Evolutionary conservation across 2,888 invertebrate genomes (phyloP), one percentile per base, ranked within the genome.

Genomic region (Galeruca laticollis): DNA sequence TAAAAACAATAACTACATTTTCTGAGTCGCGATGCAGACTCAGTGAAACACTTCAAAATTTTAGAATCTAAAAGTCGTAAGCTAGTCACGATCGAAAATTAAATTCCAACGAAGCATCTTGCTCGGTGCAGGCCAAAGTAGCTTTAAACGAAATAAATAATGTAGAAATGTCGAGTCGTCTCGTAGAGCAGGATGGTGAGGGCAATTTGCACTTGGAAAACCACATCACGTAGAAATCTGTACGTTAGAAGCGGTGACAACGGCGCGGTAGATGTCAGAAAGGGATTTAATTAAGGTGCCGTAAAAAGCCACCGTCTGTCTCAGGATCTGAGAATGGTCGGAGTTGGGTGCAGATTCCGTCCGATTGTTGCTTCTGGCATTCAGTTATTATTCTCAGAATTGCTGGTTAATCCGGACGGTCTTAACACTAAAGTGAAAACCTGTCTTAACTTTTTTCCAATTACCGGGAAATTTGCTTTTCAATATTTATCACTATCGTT

Each of bases 181-280:
- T 35, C 31, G 51, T 52, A 31, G 31, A 56, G 26, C 43, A 20
- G 40, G 43, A 57, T 35, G 68, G 60, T 70, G 78, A 77, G 80
- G 82, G 83, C 83, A 85, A 85, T 84, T 85, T 84, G 83, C 82
- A 82, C 82, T 84, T 84, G 81, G 80, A 82, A 82, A 86, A 85
- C 84, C 86, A 82, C 84, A 83, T 85, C 86, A 86, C 86, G 86
- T 85, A 85, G 83, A 83, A 85, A 84, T 85, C 84, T 84, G 81
- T 80, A 82, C 83, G 83, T 84, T 84, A 82, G 83, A 79, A 82
- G 81, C 80, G 82, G 84, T 83, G 84, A 85, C 84, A 84, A 84
- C 83, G 83, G 82, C 81, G 81, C 82, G 83, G 82, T 84, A 79
- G 83, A 85, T 85, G 86, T 86, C 85, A 85, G 84, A 85, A 84